Evolutionary conservation across 2,888 invertebrate genomes (phyloP).

Genomic region (Chrysodeixis includens): DNA sequence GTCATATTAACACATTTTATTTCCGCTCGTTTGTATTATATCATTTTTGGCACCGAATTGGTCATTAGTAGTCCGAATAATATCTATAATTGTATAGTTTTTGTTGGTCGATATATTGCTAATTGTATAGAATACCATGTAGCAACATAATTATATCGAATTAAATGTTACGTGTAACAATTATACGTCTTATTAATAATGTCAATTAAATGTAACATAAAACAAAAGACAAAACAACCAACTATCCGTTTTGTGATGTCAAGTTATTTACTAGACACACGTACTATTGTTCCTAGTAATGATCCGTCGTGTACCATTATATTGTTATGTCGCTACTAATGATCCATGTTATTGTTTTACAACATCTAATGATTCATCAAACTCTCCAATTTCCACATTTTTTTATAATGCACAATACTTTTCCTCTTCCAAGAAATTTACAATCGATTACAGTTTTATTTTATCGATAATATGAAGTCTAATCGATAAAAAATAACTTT

Average conservation of each 20-base stretch:
- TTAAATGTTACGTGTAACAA: no score
- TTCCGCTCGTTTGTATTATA: not conserved
- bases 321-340: not conserved
- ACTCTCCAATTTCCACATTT: not conserved
- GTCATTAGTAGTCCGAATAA: no score
- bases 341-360: not conserved
- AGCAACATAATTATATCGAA: no score
- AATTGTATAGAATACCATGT: no score
- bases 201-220: not conserved
- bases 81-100: no score
- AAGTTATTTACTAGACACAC: no score
- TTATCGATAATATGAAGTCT: not conserved
- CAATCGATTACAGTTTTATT: no score
- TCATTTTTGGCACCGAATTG: no score
- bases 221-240: no score
- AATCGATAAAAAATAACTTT: slow-evolving; percentile 2
- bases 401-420: not conserved
- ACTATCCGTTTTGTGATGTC: no score
- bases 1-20: no score
- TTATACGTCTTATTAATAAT: not conserved
- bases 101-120: no score
- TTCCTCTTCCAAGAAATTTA: not conserved
- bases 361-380: not conserved
- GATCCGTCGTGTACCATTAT: not conserved
- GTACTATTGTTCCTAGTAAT: not conserved